Evolutionary conservation across 2,113 vertebrate genomes (phyloP), one percentile per base, ranked within the genome.

Genomic region (Orcinus orca): DNA sequence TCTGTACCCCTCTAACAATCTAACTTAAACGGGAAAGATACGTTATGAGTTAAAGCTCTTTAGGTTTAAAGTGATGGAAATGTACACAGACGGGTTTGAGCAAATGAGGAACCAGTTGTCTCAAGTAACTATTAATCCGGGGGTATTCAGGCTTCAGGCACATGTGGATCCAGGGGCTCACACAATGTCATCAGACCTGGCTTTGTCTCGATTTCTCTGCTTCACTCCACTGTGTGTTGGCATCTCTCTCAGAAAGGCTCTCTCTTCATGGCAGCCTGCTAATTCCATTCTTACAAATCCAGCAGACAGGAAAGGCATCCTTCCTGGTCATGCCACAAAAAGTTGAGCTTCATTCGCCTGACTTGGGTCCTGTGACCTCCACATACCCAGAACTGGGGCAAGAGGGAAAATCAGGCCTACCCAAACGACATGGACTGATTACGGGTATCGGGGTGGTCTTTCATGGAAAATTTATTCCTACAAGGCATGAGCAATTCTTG

Each of bases 31-130:
- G 8, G 7, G 29, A 31, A 70, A 53, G 7, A 60, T 60, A 29
- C 4, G 15, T 20, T 44, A 36, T 50, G 62, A 50, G 38, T 63
- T 74, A 86, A 14, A 47, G 20, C 5, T 76, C 31, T 47, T 77
- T 33, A 44, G 63, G 15, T 77, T 87, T 65, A 95, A 87, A 95
- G 29, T 15, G 58, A 80, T 33, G 90, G 65, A 70, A 97, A 93
- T 10, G 15, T 63, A 44, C n/a, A 71, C 25, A 47, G 29, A 33
- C 20, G 62, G 38, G 9, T 31, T 85, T 68, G 58, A 85, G 65
- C 26, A 70, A 77, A 71, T 67, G 17, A 90, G 25, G 31, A 81
- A 58, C 2, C 65, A 65, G 14, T 3, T 50, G 10, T 20, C 20
- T 93, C 26, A 50, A 8, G 4, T 50, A 55, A 60, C 6, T 47